phyloP scores from a whole-genome alignment of 1,140 invertebrate species.

The Pseudobourletiella spinata region DNA sequence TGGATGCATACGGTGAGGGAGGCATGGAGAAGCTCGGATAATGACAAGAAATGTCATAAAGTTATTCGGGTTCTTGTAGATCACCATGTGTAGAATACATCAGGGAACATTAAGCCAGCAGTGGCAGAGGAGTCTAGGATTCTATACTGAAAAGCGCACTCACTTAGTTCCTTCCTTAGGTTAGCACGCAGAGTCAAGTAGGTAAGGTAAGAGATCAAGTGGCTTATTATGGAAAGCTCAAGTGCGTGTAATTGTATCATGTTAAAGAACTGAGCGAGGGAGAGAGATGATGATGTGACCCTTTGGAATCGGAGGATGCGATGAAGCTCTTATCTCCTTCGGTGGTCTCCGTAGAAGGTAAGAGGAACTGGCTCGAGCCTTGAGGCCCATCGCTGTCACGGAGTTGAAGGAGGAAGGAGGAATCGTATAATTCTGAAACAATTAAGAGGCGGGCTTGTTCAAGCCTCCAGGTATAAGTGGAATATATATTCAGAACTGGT shows the following conservation, averaged over 20 bases:
- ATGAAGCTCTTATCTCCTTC: slow-evolving; percentile 30
- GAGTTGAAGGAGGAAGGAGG: slow-evolving; percentile 5
- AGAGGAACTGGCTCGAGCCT: slow-evolving; percentile 13
- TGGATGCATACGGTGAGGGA: not conserved
- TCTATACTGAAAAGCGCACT: too few species aligned
- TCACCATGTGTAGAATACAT: not conserved
- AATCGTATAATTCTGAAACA: slow-evolving; percentile 25
- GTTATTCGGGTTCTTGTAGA: not conserved
- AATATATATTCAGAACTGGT: not conserved
- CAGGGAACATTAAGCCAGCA: not conserved
- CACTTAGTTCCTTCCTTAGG: too few species aligned
- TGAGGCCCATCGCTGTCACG: slow-evolving; percentile 14
- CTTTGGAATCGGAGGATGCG: slow-evolving; percentile 16
- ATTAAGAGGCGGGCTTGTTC: slow-evolving; percentile 25
- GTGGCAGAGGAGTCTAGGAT: too few species aligned
- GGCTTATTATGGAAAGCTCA: too few species aligned
- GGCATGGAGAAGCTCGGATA: not conserved
- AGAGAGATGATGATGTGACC: slow-evolving; percentile 10
- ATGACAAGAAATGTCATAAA: slow-evolving; percentile 9
- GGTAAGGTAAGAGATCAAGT: too few species aligned
- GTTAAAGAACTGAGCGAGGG: slow-evolving; percentile 12
- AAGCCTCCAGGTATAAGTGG: not conserved
- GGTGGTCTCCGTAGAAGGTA: slow-evolving; percentile 21
- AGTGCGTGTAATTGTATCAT: slow-evolving; percentile 24
- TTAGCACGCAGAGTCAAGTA: too few species aligned